phyloP scores from a whole-genome alignment of 1,140 invertebrate species.

The Mycetomoellerius zeteki region DNA sequence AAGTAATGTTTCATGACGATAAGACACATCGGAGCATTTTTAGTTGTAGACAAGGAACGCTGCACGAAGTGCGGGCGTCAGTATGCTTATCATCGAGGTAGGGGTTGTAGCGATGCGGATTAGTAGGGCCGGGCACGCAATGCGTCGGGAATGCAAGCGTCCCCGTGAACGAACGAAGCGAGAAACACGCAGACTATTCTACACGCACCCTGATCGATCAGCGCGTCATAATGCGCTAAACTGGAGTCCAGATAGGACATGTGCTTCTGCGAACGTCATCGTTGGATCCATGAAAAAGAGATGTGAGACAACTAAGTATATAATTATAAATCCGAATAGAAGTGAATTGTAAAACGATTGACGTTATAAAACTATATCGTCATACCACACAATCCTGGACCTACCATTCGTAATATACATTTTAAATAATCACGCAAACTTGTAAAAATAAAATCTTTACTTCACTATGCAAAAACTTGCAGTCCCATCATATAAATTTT shows the following conservation, averaged over 20 bases:
- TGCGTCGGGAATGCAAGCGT: conserved; percentile 78
- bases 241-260: conserved; percentile 51
- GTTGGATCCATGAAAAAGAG: conserved; percentile 2
- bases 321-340: neutral
- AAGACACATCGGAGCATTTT: conserved; percentile 63
- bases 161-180: conserved; percentile 65
- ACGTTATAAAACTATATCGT: neutral
- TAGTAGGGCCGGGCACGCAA: conserved; percentile 76
- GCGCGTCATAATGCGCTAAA: conserved; percentile 76
- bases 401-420: neutral
- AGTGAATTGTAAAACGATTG: neutral
- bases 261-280: conserved; percentile 3
- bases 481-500: conserved; percentile 18
- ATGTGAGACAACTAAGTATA: neutral
- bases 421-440: neutral
- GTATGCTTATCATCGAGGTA: conserved; percentile 68
- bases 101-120: conserved; percentile 58
- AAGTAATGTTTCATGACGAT: conserved; percentile 61
- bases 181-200: conserved; percentile 74
- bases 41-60: conserved; percentile 59
- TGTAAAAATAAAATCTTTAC: conserved; percentile 17
- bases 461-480: neutral
- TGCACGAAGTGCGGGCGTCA: conserved; percentile 62
- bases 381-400: neutral
- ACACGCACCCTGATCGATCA: conserved; percentile 79